Conservation (phyloP, 2,888 invertebrate genomes). For the Cyclophora albipunctata region DNA sequence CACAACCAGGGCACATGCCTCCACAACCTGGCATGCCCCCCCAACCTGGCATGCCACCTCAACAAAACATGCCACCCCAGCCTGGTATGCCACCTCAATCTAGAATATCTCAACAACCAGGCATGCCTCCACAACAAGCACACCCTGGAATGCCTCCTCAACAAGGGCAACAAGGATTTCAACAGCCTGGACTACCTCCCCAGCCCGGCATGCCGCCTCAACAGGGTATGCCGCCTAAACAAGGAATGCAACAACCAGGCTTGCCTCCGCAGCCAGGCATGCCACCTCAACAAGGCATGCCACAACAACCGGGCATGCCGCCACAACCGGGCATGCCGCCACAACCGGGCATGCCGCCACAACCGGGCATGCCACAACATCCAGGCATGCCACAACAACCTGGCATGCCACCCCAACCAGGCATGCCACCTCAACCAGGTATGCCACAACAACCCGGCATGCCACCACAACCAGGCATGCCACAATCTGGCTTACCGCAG, state of each 20-base stretch:
- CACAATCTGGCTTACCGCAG: constrained; percentile 19
- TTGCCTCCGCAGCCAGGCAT: constrained; percentile 19
- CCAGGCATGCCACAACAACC: constrained; percentile 29
- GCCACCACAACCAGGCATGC: constrained; percentile 22
- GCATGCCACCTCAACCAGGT: constrained; percentile 20
- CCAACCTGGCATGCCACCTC: constrained; percentile 11
- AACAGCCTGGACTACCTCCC: not conserved
- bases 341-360: constrained; percentile 9
- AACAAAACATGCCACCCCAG: constrained; percentile 24
- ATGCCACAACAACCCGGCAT: constrained; percentile 13
- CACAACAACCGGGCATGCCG: constrained; percentile 18
- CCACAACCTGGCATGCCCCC: not conserved
- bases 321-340: constrained; percentile 21
- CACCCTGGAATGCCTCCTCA: constrained; percentile 19
- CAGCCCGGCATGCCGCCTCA: constrained; percentile 19
- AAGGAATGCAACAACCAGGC: constrained; percentile 16
- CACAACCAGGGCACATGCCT: constrained; percentile 19
- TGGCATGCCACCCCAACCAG: constrained; percentile 18
- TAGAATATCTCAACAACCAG: constrained; percentile 24
- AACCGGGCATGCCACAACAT: constrained; percentile 17
- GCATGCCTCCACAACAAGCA: constrained; percentile 18
- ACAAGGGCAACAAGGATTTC: constrained; percentile 20
- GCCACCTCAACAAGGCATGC: constrained; percentile 15
- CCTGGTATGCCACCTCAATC: constrained; percentile 20
- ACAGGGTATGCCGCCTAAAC: constrained; percentile 10